These are phyloP conservation scores for Himalopsyche japonica DNA, from an alignment of 2,888 invertebrate genomes.

Conservation along the genomic window DNA sequence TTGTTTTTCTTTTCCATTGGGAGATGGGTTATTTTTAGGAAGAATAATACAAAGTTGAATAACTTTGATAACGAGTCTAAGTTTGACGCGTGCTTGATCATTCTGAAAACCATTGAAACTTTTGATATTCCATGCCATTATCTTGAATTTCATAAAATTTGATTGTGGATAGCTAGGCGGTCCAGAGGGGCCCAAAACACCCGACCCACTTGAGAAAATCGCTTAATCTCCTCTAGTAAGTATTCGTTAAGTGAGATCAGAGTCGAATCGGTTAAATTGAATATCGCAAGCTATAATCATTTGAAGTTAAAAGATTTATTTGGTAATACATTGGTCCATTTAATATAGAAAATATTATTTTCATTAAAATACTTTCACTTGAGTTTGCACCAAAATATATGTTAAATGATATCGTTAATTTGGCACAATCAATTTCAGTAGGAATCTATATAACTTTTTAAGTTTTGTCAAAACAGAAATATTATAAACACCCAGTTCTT, in stretches of 20 bases:
- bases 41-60: neutral
- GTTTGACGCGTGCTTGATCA: neutral
- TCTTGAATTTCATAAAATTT: constrained; percentile 32
- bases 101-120: constrained; percentile 6
- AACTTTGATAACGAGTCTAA: neutral
- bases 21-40: neutral
- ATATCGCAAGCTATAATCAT: neutral
- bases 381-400: too few relatives aligned
- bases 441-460: too few relatives aligned
- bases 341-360: too few relatives aligned
- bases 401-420: too few relatives aligned
- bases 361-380: too few relatives aligned
- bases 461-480: too few relatives aligned
- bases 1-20: neutral
- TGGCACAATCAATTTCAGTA: too few relatives aligned
- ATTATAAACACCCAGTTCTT: too few relatives aligned
- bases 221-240: constrained; percentile 29
- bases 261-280: neutral
- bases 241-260: constrained; percentile 13
- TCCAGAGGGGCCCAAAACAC: constrained; percentile 3
- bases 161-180: constrained; percentile 19
- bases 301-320: neutral
- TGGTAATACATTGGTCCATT: too few relatives aligned
- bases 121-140: constrained; percentile 26
- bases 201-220: constrained; percentile 18